Evolutionary conservation across 2,113 vertebrate genomes (phyloP).

Genomic region (Monopterus albus): DNA sequence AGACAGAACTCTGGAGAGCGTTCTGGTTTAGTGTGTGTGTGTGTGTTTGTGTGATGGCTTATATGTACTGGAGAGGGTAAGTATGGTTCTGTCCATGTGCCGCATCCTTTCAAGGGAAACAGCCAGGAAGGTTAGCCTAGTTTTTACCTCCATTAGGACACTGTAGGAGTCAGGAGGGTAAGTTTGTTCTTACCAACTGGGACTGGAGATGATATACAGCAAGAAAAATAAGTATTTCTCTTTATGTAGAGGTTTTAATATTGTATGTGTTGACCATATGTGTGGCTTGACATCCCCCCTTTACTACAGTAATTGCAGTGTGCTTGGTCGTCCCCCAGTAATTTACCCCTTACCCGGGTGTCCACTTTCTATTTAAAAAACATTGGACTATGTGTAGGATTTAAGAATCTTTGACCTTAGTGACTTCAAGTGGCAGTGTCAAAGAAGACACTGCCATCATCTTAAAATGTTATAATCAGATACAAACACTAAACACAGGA

Average conservation of each 20-base stretch:
- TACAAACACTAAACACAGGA: too few relatives aligned
- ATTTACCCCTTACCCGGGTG: too few relatives aligned
- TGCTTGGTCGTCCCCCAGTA: too few relatives aligned
- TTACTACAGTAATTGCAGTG: neutral
- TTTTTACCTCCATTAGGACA: slow-evolving; percentile 58
- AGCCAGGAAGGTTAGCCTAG: slow-evolving; percentile 53
- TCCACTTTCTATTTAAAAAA: too few relatives aligned
- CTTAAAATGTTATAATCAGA: too few relatives aligned
- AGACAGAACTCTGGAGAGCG: slow-evolving; percentile 68
- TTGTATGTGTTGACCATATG: neutral
- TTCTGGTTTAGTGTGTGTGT: slow-evolving; percentile 23
- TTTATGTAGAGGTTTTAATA: slow-evolving; percentile 1
- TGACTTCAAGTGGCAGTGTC: too few relatives aligned
- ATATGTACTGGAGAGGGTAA: slow-evolving; percentile 27
- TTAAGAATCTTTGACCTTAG: too few relatives aligned
- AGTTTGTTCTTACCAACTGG: slow-evolving; percentile 15
- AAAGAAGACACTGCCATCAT: too few relatives aligned
- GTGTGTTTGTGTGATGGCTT: slow-evolving; percentile 9
- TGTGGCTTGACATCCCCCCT: neutral
- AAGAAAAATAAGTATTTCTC: neutral
- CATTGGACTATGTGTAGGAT: too few relatives aligned
- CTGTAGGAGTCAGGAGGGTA: slow-evolving; percentile 14
- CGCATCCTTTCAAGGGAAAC: slow-evolving; percentile 45
- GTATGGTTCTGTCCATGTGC: slow-evolving; percentile 58
- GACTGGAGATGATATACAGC: neutral